A percentile compares a stretch with the other conserved stretches of the same genome.
These are phyloP conservation scores for Takifugu rubripes DNA, from an alignment of 2,797 vertebrate species.

Conservation along the genomic window DNA sequence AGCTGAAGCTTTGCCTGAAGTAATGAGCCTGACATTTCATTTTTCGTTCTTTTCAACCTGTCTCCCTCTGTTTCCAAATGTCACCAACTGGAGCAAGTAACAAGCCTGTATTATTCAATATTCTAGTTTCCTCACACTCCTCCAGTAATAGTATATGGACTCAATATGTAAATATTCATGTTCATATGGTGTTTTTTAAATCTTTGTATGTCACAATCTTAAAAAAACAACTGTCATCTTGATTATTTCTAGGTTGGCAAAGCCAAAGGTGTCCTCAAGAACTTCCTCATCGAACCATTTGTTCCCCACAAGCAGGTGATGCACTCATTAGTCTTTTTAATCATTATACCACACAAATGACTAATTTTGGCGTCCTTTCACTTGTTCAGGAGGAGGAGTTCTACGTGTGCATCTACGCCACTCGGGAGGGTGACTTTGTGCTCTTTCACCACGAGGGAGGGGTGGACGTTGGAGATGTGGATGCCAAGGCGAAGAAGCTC, in stretches of 20 bases:
- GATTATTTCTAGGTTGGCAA: conserved; percentile 84
- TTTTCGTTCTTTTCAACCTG: conserved; percentile 3
- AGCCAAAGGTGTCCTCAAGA: conserved; percentile 90
- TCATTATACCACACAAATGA: too few species aligned
- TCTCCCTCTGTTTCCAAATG: conserved; percentile 7
- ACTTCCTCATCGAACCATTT: conserved; percentile 96
- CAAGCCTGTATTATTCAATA: neutral
- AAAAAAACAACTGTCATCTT: conserved; percentile 4
- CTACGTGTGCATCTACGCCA: conserved; percentile 91
- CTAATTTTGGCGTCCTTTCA: too few species aligned
- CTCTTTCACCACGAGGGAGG: conserved; percentile 95
- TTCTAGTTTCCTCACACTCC: neutral
- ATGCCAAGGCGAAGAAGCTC: conserved; percentile 89
- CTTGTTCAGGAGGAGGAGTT: conserved; percentile 89
- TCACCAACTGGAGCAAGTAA: neutral
- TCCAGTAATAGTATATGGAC: neutral
- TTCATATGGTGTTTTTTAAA: neutral
- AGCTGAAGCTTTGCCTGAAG: conserved; percentile 29
- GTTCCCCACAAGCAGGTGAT: conserved; percentile 91
- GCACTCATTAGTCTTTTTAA: neutral
- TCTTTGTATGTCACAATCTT: neutral
- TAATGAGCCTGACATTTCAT: conserved; percentile 10
- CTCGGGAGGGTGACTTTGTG: conserved; percentile 88
- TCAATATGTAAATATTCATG: neutral
- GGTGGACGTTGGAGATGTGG: conserved; percentile 93